These are phyloP conservation scores for Selene dorsalis DNA, from an alignment of 2,797 vertebrate species.

Conservation along the genomic window DNA sequence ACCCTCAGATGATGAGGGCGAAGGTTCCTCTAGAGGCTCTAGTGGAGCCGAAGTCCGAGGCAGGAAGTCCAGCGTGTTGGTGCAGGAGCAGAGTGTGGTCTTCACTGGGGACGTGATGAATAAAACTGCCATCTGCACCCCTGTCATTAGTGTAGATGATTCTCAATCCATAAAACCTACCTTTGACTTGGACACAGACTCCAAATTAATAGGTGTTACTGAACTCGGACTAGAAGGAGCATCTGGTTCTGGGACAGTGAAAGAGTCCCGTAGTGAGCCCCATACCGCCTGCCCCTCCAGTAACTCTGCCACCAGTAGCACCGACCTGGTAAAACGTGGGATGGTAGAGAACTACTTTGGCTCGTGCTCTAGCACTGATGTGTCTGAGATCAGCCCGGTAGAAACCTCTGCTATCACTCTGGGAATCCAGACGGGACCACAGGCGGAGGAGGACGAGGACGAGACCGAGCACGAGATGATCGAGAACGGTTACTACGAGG, in stretches of 20 bases:
- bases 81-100: conserved; percentile 87
- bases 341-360: conserved; percentile 98
- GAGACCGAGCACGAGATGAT: conserved; percentile 93
- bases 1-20: conserved; percentile 94
- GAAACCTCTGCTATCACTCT: conserved; percentile 85
- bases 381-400: conserved; percentile 88
- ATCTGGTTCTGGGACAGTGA: conserved; percentile 56
- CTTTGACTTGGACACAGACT: conserved; percentile 55
- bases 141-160: conserved; percentile 32
- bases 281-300: conserved; percentile 82
- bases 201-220: conserved; percentile 73
- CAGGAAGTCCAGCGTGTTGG: conserved; percentile 84
- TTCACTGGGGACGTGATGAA: conserved; percentile 84
- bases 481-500: conserved; percentile 97
- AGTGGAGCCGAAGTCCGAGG: conserved; percentile 60
- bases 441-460: conserved; percentile 73
- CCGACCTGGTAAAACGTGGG: conserved; percentile 94
- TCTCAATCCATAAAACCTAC: conserved; percentile 47
- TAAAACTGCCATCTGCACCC: conserved; percentile 39
- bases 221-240: conserved; percentile 61
- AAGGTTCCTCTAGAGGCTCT: conserved; percentile 87
- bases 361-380: conserved; percentile 89
- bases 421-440: conserved; percentile 76
- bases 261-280: conserved; percentile 78
- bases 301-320: conserved; percentile 89